phyloP scores from a whole-genome alignment of 2,113 vertebrate species.

The Nibea albiflora region DNA sequence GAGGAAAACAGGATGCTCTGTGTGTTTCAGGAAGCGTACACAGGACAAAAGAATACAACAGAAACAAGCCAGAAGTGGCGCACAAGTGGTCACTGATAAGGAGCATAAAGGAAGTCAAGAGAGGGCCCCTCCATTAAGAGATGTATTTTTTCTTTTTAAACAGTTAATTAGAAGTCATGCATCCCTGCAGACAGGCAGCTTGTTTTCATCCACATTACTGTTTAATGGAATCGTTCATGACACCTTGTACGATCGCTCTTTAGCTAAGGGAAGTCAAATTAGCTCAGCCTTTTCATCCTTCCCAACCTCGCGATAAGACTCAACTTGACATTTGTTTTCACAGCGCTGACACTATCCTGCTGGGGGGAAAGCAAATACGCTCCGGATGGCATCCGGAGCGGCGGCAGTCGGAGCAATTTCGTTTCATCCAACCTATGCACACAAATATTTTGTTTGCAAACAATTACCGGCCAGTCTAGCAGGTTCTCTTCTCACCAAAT shows the following conservation, averaged over 20 bases:
- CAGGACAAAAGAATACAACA: conserved; percentile 35
- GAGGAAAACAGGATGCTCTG: conserved; percentile 61
- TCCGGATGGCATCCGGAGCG: conserved; percentile 17
- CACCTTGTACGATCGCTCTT: neutral
- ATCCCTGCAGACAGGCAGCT: conserved; percentile 16
- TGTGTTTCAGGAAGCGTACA: conserved; percentile 36
- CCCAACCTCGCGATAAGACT: neutral
- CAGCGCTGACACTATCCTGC: conserved; percentile 11
- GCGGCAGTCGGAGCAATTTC: neutral
- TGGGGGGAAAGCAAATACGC: conserved; percentile 8
- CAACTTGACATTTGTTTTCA: conserved; percentile 15
- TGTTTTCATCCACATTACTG: conserved; percentile 14
- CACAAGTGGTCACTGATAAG: conserved; percentile 38
- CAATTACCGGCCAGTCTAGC: conserved; percentile 7
- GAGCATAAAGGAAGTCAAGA: conserved; percentile 4
- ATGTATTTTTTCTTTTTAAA: no score
- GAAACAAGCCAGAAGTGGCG: neutral
- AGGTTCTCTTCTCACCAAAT: conserved; percentile 17
- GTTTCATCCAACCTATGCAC: conserved; percentile 9
- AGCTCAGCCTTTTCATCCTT: neutral
- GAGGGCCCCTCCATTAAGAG: neutral
- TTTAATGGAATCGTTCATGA: neutral
- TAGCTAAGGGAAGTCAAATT: neutral
- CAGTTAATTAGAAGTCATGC: conserved; percentile 14
- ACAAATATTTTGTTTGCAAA: conserved; percentile 52